Evolutionary conservation across 2,888 invertebrate genomes (phyloP), one percentile per base, ranked within the genome.

Genomic region (Scrobipalpa atriplicella): DNA sequence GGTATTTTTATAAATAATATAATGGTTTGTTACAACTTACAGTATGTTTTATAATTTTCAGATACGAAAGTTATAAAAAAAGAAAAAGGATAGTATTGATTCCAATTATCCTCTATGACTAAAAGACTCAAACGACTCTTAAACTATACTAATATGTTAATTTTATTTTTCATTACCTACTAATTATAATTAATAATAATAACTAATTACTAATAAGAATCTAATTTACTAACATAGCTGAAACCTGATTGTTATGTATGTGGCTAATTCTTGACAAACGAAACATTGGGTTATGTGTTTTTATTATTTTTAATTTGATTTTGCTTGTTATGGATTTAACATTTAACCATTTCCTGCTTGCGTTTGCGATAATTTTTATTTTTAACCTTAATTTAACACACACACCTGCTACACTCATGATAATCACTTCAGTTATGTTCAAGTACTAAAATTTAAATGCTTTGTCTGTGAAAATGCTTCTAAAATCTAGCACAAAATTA

Each of bases 391-490:
- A 54, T 67, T 67, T 64, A 66, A 70, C 68, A 65, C 67, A 66
- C 64, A 63, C 47, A 69, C 73, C 77, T 72, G 85, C 87, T 83
- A 83, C 87, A 84, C 82, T 82, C 86, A 90, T 89, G 83, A 90
- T 89, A 78, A 88, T 91, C 90, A 91, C 89, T 90, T 90, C 87
- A 90, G 89, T 90, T 90, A 89, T 90, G 87, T 87, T 86, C 73
- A 70, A 72, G 64, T 70, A 65, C 68, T 29, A 69, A 41, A 56
- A 61, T 74, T 78, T 78, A 65, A 79, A 83, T 29, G 29, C 29
- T 29, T 29, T 29, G 29, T 29, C 5, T 29, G 29, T 29, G 29
- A 5, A 29, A 29, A 29, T 29, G 29, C 29, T 29, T 29, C 29
- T 29, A 29, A 29, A 29, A 29, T 29, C 29, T 29, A 29, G 41